Evolutionary conservation across 2,888 invertebrate species (phyloP).

Genomic region (Nemoura dubitans): DNA sequence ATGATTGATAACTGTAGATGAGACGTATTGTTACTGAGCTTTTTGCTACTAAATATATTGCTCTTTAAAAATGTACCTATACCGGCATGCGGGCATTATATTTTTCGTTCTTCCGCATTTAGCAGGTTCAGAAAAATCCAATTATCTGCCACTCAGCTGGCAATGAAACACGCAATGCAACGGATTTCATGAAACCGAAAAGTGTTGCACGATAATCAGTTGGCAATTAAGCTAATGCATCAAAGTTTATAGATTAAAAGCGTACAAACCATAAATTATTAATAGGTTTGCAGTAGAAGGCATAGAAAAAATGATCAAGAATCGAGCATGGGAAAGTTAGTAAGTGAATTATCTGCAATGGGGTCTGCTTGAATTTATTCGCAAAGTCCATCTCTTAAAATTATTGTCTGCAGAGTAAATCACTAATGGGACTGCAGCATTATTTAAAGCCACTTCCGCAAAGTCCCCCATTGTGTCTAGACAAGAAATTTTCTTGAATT

Average conservation of each 20-base stretch:
- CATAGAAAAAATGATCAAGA: neutral
- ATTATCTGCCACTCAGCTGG: neutral
- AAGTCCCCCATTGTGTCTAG: neutral
- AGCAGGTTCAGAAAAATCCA: neutral
- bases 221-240: neutral
- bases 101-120: neutral
- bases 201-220: neutral
- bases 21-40: neutral
- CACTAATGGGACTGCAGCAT: conserved; percentile 7
- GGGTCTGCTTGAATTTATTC: neutral
- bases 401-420: neutral
- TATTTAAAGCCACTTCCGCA: neutral
- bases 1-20: neutral
- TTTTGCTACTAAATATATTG: neutral
- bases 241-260: neutral
- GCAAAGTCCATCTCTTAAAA: conserved; percentile 5
- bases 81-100: neutral
- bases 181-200: neutral
- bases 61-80: neutral
- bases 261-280: neutral
- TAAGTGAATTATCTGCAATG: conserved; percentile 5
- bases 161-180: neutral
- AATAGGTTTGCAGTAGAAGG: neutral
- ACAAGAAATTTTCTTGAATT: neutral
- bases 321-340: neutral